Conservation (phyloP, 2,113 vertebrate genomes). For the Catharus fuscescens region DNA sequence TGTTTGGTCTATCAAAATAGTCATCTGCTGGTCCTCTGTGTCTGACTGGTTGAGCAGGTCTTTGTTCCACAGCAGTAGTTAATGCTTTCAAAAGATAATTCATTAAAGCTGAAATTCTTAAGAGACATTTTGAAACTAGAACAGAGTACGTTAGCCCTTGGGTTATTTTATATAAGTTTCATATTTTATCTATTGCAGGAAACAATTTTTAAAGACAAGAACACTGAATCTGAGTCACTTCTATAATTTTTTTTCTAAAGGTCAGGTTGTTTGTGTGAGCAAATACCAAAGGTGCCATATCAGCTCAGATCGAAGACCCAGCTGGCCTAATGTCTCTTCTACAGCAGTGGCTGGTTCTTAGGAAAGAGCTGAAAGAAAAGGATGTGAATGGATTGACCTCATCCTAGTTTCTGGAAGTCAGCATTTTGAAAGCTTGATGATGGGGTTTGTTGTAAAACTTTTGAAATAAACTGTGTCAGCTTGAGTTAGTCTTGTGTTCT, state of each 20-base stretch:
- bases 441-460: background rate
- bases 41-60: constrained; percentile 52
- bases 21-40: background rate
- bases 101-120: constrained; percentile 15
- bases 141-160: background rate
- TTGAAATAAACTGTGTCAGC: background rate
- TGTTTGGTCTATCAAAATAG: constrained; percentile 1
- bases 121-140: constrained; percentile 26
- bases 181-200: background rate
- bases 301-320: background rate
- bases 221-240: constrained; percentile 29
- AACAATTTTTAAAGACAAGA: constrained; percentile 29
- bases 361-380: background rate
- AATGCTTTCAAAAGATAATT: constrained; percentile 41
- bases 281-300: constrained; percentile 52
- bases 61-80: constrained; percentile 15
- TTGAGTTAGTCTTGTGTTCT: background rate
- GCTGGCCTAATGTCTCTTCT: background rate
- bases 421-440: background rate
- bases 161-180: constrained; percentile 42
- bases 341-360: background rate
- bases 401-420: constrained; percentile 8
- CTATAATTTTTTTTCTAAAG: constrained; percentile 28
- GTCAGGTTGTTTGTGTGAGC: constrained; percentile 60
- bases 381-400: background rate